Base-by-base conservation (phyloP, 2,888 invertebrate species). In the Trichacis sp. region DNA sequence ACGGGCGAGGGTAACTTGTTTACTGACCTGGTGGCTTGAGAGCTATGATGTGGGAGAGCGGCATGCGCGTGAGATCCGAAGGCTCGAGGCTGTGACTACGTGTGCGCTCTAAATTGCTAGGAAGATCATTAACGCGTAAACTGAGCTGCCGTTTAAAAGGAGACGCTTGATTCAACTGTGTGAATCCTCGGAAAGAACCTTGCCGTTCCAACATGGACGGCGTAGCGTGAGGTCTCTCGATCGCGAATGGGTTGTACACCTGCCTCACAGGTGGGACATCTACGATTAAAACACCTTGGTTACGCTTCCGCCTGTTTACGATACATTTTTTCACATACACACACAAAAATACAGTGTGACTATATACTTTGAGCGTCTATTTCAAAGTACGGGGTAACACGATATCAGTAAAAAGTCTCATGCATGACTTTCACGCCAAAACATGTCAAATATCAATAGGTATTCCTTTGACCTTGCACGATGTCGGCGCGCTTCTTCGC, bases 91-190 rank as follows among this genome's bases (percentile, higher is more conserved):
- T 86, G 73, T 85, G 85, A 53, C 86, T 86, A 49, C 86, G 84
- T 47, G 86, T 85, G 55, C 98, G 90, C 86, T 97, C 96, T 76
- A 97, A 86, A 83, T 95, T 97, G 77, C 97, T 97, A 61, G 98
- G 97, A 85, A 98, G 89, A 87, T 98, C 97, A 84, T 93, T 95
- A 76, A 97, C 92, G 68, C 97, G 92, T 71, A 98, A 88, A 66
- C 97, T 98, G 88, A 97, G 92, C 85, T 98, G 97, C 43, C 98
- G 89, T 87, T 98, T 98, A 87, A 95, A 98, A 65, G 93, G 98
- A 14, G 96, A 96, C 78, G 93, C 93, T 85, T 88, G 91, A 73
- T 90, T 91, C 36, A 92, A 87, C 78, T 93, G 93, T 75, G 92
- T 90, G 85, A 97, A 94, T 48, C 95, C 96, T 53, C 97, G 89